Conservation (phyloP, 2,888 invertebrate genomes). For the Strigamia transsilvanica region DNA sequence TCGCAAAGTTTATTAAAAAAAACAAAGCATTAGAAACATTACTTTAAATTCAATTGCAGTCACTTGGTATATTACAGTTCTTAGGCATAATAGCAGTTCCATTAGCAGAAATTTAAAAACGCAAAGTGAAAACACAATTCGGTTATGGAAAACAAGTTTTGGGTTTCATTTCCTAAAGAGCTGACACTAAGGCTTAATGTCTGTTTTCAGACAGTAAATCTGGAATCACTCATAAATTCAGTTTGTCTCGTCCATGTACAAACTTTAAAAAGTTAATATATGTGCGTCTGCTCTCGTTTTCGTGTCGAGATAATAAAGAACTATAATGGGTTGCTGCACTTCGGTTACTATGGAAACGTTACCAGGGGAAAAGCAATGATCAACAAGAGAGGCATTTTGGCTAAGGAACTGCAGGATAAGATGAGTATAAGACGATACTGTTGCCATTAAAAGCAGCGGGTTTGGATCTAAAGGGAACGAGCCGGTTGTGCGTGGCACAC, state of each 20-base stretch:
- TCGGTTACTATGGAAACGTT: slow-evolving; percentile 8
- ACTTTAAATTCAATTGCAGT: not conserved
- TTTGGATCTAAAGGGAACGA: slow-evolving; percentile 8
- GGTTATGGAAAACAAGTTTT: slow-evolving; percentile 8
- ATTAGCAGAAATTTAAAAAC: slow-evolving; percentile 1
- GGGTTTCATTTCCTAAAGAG: slow-evolving; percentile 3
- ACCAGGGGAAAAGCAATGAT: slow-evolving; percentile 2
- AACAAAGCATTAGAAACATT: not conserved
- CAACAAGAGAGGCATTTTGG: slow-evolving; percentile 8
- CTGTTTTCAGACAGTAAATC: slow-evolving; percentile 8
- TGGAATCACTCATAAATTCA: slow-evolving; percentile 8
- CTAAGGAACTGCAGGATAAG: slow-evolving; percentile 8
- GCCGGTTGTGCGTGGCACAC: slow-evolving; percentile 8
- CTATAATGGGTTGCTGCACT: slow-evolving; percentile 8
- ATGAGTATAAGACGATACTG: not conserved
- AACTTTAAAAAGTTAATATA: slow-evolving; percentile 8
- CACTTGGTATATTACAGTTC: not conserved
- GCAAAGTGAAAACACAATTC: not conserved
- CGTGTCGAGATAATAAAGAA: slow-evolving; percentile 8
- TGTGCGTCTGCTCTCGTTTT: slow-evolving; percentile 8
- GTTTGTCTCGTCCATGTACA: slow-evolving; percentile 8
- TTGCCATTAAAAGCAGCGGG: slow-evolving; percentile 8
- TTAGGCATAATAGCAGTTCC: not conserved
- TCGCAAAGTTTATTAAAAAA: not conserved
- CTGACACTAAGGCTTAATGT: slow-evolving; percentile 8